Conservation (phyloP, 92 coral and sea anemone species). For the Paramuricea clavata region DNA sequence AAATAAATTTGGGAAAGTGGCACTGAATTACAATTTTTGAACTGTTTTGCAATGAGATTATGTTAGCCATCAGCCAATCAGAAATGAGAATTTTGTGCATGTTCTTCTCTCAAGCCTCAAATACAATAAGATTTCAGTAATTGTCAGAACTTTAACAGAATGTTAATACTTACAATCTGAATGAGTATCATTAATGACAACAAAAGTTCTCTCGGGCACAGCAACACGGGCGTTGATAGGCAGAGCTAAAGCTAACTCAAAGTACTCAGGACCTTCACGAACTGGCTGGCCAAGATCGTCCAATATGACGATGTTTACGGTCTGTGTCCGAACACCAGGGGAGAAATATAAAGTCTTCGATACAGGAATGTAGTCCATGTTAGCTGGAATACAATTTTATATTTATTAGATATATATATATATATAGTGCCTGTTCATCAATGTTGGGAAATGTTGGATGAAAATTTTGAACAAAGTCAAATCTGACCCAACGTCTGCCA, state of each 20-base stretch:
- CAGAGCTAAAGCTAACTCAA: slow-evolving; percentile 85
- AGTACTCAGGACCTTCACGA: slow-evolving; percentile 83
- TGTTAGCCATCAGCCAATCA: too few species aligned
- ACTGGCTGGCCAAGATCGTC: slow-evolving; percentile 93
- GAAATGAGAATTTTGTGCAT: too few species aligned
- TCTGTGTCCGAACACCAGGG: slow-evolving; percentile 73
- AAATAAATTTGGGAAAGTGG: too few species aligned
- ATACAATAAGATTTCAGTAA: too few species aligned
- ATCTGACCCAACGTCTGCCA: too few species aligned
- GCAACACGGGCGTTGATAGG: slow-evolving; percentile 85
- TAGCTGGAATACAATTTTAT: slow-evolving; percentile 59
- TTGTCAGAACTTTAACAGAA: too few species aligned
- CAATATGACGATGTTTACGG: slow-evolving; percentile 76
- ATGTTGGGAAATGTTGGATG: too few species aligned
- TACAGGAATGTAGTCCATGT: slow-evolving; percentile 88
- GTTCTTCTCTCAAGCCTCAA: too few species aligned
- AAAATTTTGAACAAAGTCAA: too few species aligned
- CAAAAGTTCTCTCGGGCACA: slow-evolving; percentile 59
- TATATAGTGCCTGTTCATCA: too few species aligned
- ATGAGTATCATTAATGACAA: slow-evolving; percentile 79
- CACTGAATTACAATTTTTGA: too few species aligned
- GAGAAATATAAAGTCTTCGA: slow-evolving; percentile 83
- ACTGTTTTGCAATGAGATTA: too few species aligned
- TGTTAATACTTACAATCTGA: slow-evolving; percentile 93
- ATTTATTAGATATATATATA: not conserved